Conservation (phyloP, 2,888 invertebrate genomes). For the Epistrophella euchroma region DNA sequence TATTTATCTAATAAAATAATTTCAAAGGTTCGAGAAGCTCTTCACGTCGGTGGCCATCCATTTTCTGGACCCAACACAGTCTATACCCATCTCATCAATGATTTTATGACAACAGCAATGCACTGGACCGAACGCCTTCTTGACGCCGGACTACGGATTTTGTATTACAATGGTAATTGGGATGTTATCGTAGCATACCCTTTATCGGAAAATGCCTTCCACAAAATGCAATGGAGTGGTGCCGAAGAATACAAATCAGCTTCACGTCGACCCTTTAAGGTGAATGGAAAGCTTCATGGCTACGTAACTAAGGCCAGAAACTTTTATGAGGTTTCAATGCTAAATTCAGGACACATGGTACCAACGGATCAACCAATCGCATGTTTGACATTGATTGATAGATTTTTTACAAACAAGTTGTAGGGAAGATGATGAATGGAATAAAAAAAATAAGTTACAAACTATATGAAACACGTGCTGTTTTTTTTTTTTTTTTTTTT, state of each 20-base stretch:
- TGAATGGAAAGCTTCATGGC: conserved; percentile 85
- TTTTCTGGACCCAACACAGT: conserved; percentile 83
- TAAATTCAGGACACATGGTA: conserved; percentile 89
- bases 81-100: conserved; percentile 85
- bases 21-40: conserved; percentile 83
- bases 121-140: conserved; percentile 85
- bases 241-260: conserved; percentile 84
- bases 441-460: conserved; percentile 27
- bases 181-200: conserved; percentile 89
- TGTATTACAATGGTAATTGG: conserved; percentile 84
- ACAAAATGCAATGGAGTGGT: conserved; percentile 84
- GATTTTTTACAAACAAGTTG: conserved; percentile 84
- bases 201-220: conserved; percentile 85
- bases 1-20: conserved; percentile 86
- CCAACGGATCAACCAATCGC: conserved; percentile 87
- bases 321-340: conserved; percentile 86
- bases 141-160: conserved; percentile 84
- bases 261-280: conserved; percentile 84
- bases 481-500: background rate
- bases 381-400: conserved; percentile 86
- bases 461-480: background rate
- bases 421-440: conserved; percentile 33
- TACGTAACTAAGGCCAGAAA: conserved; percentile 86
- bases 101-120: conserved; percentile 86
- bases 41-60: conserved; percentile 85